A percentile compares a stretch with the other conserved stretches of the same genome.
These are phyloP conservation scores for Otolemur garnettii DNA, from an alignment of 2,113 vertebrate genomes.

Conservation along the genomic window DNA sequence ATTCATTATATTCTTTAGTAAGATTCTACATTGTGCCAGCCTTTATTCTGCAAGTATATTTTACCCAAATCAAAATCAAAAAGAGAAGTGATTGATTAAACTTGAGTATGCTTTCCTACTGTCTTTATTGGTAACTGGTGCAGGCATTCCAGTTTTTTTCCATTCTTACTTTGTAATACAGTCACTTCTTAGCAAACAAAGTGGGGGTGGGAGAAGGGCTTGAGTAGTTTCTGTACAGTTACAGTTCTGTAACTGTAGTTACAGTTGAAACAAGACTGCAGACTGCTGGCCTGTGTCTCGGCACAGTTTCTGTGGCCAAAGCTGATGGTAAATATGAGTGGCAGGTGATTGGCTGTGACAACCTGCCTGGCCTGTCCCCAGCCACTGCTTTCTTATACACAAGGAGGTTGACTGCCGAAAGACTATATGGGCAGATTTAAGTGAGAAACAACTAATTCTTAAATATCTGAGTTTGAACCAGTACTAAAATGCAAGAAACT, in stretches of 20 bases:
- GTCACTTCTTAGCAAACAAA: not conserved
- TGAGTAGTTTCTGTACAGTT: too few relatives aligned
- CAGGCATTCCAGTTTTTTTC: not conserved
- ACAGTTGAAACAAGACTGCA: not conserved
- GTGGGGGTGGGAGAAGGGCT: not conserved
- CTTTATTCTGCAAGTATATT: slow-evolving; percentile 1
- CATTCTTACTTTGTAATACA: not conserved
- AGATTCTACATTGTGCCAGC: not conserved
- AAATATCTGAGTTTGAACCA: not conserved
- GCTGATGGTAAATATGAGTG: not conserved
- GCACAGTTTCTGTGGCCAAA: not conserved
- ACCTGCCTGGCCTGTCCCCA: accelerated
- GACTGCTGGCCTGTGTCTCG: not conserved
- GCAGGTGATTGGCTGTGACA: not conserved
- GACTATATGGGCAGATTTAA: not conserved
- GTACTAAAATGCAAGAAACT: not conserved
- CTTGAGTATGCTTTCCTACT: not conserved
- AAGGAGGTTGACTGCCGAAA: not conserved
- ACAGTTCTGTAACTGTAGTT: too few relatives aligned
- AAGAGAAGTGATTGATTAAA: not conserved
- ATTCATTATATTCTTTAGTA: slow-evolving; percentile 19
- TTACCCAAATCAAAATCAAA: slow-evolving; percentile 16
- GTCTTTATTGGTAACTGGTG: not conserved
- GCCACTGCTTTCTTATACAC: not conserved
- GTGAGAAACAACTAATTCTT: not conserved